These are phyloP conservation scores for Hofmannophila pseudospretella DNA, from an alignment of 2,888 invertebrate species.

Conservation along the genomic window DNA sequence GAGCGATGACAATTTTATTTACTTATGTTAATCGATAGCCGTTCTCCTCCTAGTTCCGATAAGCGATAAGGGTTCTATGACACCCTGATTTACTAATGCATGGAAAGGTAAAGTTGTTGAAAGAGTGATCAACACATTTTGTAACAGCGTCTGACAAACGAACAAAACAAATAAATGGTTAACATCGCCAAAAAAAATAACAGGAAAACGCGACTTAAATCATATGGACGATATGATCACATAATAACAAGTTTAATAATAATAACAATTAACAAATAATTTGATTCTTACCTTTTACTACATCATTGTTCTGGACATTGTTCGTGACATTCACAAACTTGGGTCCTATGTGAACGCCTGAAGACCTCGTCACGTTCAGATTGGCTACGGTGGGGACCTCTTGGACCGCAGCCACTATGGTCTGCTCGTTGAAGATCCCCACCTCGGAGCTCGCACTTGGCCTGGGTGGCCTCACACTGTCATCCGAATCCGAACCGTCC, in stretches of 20 bases:
- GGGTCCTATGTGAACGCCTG: conserved; percentile 56
- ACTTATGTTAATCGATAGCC: too few species aligned
- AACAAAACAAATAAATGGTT: background rate
- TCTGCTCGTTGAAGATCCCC: conserved; percentile 34
- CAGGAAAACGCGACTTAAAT: background rate
- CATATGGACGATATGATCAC: background rate
- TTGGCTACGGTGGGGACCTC: conserved; percentile 37
- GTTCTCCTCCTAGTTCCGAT: too few species aligned
- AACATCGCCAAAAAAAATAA: background rate
- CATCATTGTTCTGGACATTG: conserved; percentile 56
- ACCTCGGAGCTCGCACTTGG: conserved; percentile 37
- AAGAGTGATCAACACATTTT: background rate
- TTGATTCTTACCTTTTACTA: conserved; percentile 57
- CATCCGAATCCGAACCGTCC: conserved; percentile 26
- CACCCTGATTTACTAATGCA: too few species aligned
- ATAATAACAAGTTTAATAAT: too few species aligned
- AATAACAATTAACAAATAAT: conserved; percentile 1
- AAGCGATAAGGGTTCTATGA: too few species aligned
- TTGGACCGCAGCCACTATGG: conserved; percentile 24
- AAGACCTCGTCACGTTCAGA: conserved; percentile 50
- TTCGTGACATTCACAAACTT: conserved; percentile 59
- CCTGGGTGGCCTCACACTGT: conserved; percentile 20
- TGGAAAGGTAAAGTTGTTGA: too few species aligned
- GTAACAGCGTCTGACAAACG: background rate
- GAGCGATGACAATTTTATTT: too few species aligned